These are phyloP conservation scores for Platanista minor DNA, from an alignment of 2,113 vertebrate species.

Conservation along the genomic window DNA sequence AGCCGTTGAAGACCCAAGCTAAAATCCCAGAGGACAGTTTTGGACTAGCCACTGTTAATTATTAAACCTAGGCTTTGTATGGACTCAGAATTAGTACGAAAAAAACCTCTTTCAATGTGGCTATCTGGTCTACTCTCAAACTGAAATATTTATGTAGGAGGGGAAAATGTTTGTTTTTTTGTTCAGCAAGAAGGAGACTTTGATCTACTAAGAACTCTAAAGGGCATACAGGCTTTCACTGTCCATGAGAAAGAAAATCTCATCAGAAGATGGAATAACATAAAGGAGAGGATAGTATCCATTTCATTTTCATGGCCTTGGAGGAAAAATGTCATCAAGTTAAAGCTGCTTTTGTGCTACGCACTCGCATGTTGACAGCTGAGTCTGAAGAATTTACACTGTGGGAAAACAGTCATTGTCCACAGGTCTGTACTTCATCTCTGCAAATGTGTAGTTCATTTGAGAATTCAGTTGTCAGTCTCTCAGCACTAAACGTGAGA, in stretches of 20 bases:
- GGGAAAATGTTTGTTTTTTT: slow-evolving; percentile 23
- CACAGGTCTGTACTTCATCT: slow-evolving; percentile 65
- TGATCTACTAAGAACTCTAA: slow-evolving; percentile 30
- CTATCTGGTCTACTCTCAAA: not conserved
- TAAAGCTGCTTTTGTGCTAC: slow-evolving; percentile 73
- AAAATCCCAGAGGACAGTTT: not conserved
- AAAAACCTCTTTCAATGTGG: not conserved
- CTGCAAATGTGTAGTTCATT: slow-evolving; percentile 70
- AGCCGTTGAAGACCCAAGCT: not conserved
- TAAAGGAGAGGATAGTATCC: slow-evolving; percentile 52
- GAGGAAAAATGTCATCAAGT: slow-evolving; percentile 65
- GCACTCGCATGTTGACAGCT: slow-evolving; percentile 71
- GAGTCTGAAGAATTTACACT: slow-evolving; percentile 77
- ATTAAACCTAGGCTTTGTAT: not conserved
- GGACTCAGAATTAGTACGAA: not conserved
- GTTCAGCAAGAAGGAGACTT: slow-evolving; percentile 29
- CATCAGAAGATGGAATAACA: slow-evolving; percentile 48
- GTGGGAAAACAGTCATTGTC: slow-evolving; percentile 77
- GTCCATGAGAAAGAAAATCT: slow-evolving; percentile 22
- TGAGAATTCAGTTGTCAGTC: slow-evolving; percentile 75
- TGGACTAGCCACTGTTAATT: not conserved
- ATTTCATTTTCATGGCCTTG: slow-evolving; percentile 62
- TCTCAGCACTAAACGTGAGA: slow-evolving; percentile 80
- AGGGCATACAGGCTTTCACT: slow-evolving; percentile 5
- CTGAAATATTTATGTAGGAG: slow-evolving; percentile 42